These are phyloP conservation scores for Gibbula magus DNA, from an alignment of 2,888 invertebrate genomes.

Conservation along the genomic window DNA sequence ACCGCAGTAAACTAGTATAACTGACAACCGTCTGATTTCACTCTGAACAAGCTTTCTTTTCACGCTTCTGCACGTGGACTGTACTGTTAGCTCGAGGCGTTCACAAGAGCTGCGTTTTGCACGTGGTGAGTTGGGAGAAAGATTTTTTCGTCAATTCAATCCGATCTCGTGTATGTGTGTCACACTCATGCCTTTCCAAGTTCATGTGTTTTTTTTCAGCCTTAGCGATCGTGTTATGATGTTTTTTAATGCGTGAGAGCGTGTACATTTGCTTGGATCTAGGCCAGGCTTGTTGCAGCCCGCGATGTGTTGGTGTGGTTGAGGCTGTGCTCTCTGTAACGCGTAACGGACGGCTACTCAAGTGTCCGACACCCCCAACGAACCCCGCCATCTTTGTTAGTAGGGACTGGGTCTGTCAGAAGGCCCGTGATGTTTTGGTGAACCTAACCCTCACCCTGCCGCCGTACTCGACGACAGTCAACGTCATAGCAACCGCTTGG, in stretches of 20 bases:
- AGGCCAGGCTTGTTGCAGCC: no score
- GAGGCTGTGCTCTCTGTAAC: neutral
- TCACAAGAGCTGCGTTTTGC: neutral
- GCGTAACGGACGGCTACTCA: neutral
- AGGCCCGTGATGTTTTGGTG: slow-evolving; percentile 8
- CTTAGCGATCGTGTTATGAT: no score
- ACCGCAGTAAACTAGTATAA: neutral
- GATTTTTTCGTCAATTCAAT: slow-evolving; percentile 15
- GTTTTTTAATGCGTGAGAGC: no score
- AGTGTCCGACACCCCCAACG: neutral
- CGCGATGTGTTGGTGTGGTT: neutral
- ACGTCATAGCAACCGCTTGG: no score
- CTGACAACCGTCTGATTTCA: slow-evolving; percentile 15
- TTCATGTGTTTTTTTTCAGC: no score
- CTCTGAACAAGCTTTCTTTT: neutral
- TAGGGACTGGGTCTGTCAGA: neutral
- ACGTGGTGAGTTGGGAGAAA: neutral
- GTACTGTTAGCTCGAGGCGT: neutral
- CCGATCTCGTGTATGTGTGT: no score
- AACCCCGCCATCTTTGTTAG: slow-evolving; percentile 15
- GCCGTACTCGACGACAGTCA: no score
- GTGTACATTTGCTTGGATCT: no score
- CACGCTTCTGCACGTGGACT: neutral
- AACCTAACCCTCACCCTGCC: no score
- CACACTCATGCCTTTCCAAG: no score